Evolutionary conservation across 2,888 invertebrate species (phyloP).

Genomic region (Oligia fasciuncula): DNA sequence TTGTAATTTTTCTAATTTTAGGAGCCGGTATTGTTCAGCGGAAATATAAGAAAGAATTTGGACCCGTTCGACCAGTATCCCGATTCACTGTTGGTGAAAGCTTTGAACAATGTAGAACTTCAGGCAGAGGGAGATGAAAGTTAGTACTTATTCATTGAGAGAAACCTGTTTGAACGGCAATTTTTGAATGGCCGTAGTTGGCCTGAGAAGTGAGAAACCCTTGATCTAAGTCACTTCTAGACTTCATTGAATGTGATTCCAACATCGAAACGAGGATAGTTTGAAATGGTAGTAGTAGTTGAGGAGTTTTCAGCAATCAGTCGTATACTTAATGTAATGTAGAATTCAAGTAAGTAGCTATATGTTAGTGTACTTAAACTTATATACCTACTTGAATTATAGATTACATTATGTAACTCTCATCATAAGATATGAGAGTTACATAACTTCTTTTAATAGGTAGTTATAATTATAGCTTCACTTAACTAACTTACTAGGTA

Average conservation of each 20-base stretch:
- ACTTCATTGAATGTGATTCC: not conserved
- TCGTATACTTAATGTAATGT: not conserved
- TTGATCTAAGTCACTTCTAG: not conserved
- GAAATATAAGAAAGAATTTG: constrained; percentile 94
- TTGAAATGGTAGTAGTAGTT: not conserved
- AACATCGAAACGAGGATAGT: not conserved
- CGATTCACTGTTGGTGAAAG: constrained; percentile 93
- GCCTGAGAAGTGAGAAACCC: constrained; percentile 32
- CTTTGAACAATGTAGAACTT: constrained; percentile 92
- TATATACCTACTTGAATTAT: no score
- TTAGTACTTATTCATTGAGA: constrained; percentile 19
- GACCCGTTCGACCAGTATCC: constrained; percentile 94
- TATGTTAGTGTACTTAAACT: no score
- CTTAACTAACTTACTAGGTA: no score
- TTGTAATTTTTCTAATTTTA: constrained; percentile 75
- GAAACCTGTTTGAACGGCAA: constrained; percentile 19
- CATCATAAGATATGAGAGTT: no score
- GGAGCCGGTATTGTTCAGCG: constrained; percentile 96
- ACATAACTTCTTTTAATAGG: no score
- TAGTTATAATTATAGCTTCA: no score
- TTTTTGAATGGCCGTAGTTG: constrained; percentile 39
- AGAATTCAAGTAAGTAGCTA: not conserved
- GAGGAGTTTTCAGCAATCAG: not conserved
- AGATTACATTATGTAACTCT: no score
- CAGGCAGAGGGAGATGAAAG: constrained; percentile 65